Evolutionary conservation across 2,797 vertebrate species (phyloP), one percentile per base, ranked within the genome.

Genomic region (Psittacula derbiana): DNA sequence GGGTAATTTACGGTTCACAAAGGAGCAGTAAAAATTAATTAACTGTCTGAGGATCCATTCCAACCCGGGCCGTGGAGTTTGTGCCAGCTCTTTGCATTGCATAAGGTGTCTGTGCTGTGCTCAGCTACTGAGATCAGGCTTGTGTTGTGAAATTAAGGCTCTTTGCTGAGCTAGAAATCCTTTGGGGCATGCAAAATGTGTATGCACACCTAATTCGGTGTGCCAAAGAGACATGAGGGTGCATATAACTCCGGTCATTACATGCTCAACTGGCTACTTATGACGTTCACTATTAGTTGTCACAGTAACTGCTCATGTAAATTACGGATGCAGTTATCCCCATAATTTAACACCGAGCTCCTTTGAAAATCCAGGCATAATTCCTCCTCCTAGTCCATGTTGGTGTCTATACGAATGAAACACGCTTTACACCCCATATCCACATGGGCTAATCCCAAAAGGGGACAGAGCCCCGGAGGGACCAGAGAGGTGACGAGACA

Each of bases 21-120:
- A 96, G 75, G 94, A 95, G 90, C 96, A 93, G 94, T 95, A 95
- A 96, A 97, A 97, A 96, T 95, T 97, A 97, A 97, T 96, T 97
- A 97, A 88, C 91, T 97, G 94, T 95, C 96, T 92, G 91, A 97
- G 84, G 96, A 96, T 95, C 90, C 44, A 38, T 93, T 92, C 91
- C 1, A 36, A 96, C 93, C 94, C 65, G 78, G 92, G 72, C 80
- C 6, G 0, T 10, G 65, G 95, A 94, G 93, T 75, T 92, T 66
- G 73, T 95, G 95, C 90, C 94, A 94, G 85, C 80, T 85, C 90
- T 95, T 73, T 87, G 90, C 31, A 1, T 82, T 64, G 84, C 90
- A 65, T 78, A 61, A 85, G 80, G 64, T 55, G 85, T 30, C 93
- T 92, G 90, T 61, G 82, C 94, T 80, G 88, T 19, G 76, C 80